These are phyloP conservation scores for Cosmopolites sordidus DNA, from an alignment of 2,888 invertebrate genomes.

Conservation along the genomic window DNA sequence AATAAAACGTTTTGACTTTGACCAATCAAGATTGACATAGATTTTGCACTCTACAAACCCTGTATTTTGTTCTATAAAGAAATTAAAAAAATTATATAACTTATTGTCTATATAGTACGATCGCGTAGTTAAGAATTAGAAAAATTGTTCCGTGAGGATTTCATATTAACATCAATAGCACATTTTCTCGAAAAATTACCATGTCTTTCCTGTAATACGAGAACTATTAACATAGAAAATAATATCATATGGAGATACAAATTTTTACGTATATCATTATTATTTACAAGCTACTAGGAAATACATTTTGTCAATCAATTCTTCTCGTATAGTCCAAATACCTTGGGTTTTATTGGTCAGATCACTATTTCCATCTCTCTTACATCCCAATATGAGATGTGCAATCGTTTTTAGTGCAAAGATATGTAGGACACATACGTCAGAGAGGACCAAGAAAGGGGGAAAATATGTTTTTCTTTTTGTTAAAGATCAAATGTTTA, in stretches of 20 bases:
- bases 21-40: background rate
- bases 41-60: slow-evolving; percentile 25
- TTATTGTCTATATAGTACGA: background rate
- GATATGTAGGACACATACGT: slow-evolving; percentile 42
- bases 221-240: slow-evolving; percentile 29
- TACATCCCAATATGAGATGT: slow-evolving; percentile 17
- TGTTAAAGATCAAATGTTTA: slow-evolving; percentile 42
- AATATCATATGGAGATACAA: slow-evolving; percentile 22
- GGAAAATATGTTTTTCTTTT: slow-evolving; percentile 31
- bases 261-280: slow-evolving; percentile 1
- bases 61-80: slow-evolving; percentile 10
- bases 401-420: slow-evolving; percentile 31
- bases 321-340: slow-evolving; percentile 15
- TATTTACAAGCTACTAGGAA: slow-evolving; percentile 15
- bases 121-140: background rate
- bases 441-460: slow-evolving; percentile 34
- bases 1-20: background rate
- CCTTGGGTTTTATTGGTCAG: slow-evolving; percentile 19
- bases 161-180: background rate
- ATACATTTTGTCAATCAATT: slow-evolving; percentile 5
- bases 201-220: background rate
- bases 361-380: slow-evolving; percentile 26
- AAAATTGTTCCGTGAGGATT: background rate
- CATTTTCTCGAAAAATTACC: background rate
- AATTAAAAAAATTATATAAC: background rate